Evolutionary conservation across 2,888 invertebrate species (phyloP).

Genomic region (Acanthosepion esculentum): DNA sequence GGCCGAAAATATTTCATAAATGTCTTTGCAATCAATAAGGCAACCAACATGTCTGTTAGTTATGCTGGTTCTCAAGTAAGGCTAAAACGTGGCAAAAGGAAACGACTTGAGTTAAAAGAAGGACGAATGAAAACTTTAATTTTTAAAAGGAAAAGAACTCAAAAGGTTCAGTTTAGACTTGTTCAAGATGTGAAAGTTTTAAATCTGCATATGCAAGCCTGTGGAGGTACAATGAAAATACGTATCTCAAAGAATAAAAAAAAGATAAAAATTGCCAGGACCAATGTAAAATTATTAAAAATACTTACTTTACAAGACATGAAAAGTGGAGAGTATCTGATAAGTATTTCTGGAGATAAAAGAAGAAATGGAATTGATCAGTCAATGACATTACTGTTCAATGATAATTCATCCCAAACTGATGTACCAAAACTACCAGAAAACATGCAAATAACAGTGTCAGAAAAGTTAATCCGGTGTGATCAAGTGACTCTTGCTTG

Average conservation of each 20-base stretch:
- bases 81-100: conserved; percentile 56
- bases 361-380: conserved; percentile 53
- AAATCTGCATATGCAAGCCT: conserved; percentile 57
- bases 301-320: conserved; percentile 58
- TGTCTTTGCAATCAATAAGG: conserved; percentile 78
- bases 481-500: conserved; percentile 72
- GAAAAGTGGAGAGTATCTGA: conserved; percentile 59
- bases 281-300: conserved; percentile 58
- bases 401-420: conserved; percentile 56
- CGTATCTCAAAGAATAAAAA: conserved; percentile 54
- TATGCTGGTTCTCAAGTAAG: conserved; percentile 74
- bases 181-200: conserved; percentile 51
- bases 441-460: conserved; percentile 67
- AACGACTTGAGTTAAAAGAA: conserved; percentile 57
- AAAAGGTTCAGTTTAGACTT: conserved; percentile 52
- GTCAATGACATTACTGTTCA: conserved; percentile 59
- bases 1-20: conserved; percentile 78
- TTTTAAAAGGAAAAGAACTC: conserved; percentile 56
- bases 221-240: conserved; percentile 60
- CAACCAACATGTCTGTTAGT: conserved; percentile 77
- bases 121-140: conserved; percentile 61
- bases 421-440: conserved; percentile 68
- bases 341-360: conserved; percentile 55
- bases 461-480: conserved; percentile 68
- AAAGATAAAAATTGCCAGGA: conserved; percentile 56